Evolutionary conservation across 2,797 vertebrate genomes (phyloP), one percentile per base, ranked within the genome.

Genomic region (Threskiornis aethiopicus): DNA sequence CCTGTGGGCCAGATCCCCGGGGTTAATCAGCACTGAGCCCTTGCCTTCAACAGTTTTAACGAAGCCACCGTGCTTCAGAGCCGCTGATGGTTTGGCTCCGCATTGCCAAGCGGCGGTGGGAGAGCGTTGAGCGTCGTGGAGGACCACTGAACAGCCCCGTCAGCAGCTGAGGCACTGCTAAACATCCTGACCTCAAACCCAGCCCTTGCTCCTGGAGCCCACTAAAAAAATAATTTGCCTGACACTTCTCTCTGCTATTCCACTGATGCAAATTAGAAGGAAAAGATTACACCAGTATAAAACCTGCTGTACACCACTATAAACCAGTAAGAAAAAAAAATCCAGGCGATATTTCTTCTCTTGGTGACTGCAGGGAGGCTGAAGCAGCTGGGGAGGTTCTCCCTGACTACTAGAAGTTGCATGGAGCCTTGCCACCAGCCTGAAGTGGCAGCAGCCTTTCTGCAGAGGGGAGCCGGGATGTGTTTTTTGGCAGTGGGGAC

Each of bases 401-500:
- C 47, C 59, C 61, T 8, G 57, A 1, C 16, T 54, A 0, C 82
- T 6, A 42, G 62, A 8, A 13, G 78, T 0, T 41, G 64, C 90
- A 2, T 3, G 17, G 62, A 93, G 62, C 70, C 54, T 14, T 4
- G 55, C 24, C 61, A 26, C 17, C 71, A 7, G 54, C 67, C 62
- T 19, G 46, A 15, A 21, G 80, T 6, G n/a, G 76, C 93, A 77
- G 89, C 72, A 70, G 39, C 69, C 64, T 6, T 64, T 58, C 37
- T 31, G 84, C 70, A 9, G 46, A 51, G 52, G 72, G 88, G 73
- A 86, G 77, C 75, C 2, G 28, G 92, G 92, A 46, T 41, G 58
- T 61, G 15, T 0, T 10, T 84, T 87, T 87, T 78, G 92, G 95
- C 94, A 92, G 93, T 62, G 9, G 91, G 81, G 66, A 59, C 81